These are phyloP conservation scores for Acanthosepion esculentum DNA, from an alignment of 2,888 invertebrate species.

Conservation along the genomic window DNA sequence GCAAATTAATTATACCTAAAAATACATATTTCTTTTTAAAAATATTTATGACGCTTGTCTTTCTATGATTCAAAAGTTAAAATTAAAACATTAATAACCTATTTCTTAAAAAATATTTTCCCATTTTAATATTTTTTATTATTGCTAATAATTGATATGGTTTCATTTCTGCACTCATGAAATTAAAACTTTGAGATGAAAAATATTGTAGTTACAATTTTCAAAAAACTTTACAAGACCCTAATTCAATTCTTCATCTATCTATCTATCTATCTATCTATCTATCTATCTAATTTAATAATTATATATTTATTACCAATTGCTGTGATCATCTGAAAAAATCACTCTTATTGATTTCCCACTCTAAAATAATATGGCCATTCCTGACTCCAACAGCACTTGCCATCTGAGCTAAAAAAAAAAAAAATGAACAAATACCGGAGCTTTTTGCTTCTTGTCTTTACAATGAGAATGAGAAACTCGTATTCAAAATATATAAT, in stretches of 20 bases:
- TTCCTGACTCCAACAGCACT: background rate
- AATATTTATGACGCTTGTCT: too few species aligned
- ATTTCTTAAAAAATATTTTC: too few species aligned
- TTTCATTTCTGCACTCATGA: too few species aligned
- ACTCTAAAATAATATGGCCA: background rate
- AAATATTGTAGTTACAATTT: too few species aligned
- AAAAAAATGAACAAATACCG: background rate
- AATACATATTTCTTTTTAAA: too few species aligned
- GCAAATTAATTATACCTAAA: too few species aligned
- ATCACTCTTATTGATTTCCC: background rate
- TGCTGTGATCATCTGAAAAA: background rate
- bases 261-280: background rate
- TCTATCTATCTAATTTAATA: background rate
- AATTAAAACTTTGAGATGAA: too few species aligned
- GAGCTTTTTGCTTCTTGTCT: slow-evolving; percentile 10
- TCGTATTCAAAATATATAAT: slow-evolving; percentile 20
- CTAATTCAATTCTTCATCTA: background rate
- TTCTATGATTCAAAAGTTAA: too few species aligned
- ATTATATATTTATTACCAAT: background rate
- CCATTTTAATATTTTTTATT: too few species aligned
- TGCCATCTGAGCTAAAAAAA: background rate
- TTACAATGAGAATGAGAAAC: background rate
- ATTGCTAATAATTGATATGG: too few species aligned
- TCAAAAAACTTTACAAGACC: too few species aligned
- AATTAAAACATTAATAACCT: too few species aligned